Evolutionary conservation across 2,888 invertebrate genomes (phyloP).

Genomic region (Meiosimyza decipiens): DNA sequence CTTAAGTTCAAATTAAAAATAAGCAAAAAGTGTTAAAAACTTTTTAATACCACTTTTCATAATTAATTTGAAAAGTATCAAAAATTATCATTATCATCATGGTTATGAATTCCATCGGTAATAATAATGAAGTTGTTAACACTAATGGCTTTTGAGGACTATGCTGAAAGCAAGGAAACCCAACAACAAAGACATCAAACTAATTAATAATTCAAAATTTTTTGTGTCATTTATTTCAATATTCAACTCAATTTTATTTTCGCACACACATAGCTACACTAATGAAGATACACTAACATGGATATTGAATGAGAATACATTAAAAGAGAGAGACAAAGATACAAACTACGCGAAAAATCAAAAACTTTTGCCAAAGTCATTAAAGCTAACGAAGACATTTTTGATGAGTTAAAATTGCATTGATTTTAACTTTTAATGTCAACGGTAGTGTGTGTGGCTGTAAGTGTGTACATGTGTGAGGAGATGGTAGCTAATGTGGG

Average conservation of each 20-base stretch:
- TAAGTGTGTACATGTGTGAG: neutral
- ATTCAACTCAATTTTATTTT: conserved; percentile 9
- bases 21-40: neutral
- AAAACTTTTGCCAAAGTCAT: conserved; percentile 10
- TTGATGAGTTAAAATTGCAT: conserved; percentile 10
- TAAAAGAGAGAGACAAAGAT: no score
- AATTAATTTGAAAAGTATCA: neutral
- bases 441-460: neutral
- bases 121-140: no score
- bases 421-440: conserved; percentile 3
- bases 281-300: neutral
- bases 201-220: conserved; percentile 14
- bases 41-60: neutral
- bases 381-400: conserved; percentile 12
- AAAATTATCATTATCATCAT: no score
- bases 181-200: neutral
- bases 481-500: neutral
- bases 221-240: conserved; percentile 11
- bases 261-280: neutral
- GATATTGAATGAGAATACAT: no score
- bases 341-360: neutral
- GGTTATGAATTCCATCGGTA: no score
- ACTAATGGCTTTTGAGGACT: neutral
- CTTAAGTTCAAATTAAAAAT: neutral
- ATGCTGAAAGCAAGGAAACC: neutral